Evolutionary conservation across 2,113 vertebrate species (phyloP).

Genomic region (Scatophagus argus): DNA sequence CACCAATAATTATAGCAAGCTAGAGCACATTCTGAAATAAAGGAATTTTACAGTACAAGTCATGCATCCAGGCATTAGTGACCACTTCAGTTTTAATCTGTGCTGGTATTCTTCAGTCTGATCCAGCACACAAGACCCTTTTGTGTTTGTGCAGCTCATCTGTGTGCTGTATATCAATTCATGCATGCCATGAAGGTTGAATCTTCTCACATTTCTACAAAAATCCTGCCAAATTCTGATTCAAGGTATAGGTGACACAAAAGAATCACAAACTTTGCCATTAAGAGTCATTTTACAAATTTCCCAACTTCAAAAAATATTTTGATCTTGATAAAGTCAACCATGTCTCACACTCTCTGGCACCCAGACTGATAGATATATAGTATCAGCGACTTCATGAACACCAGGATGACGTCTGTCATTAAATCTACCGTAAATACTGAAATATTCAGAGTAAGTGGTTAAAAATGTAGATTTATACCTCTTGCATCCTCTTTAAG

Average conservation of each 20-base stretch:
- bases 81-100: conserved; percentile 44
- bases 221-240: neutral
- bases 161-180: neutral
- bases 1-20: conserved; percentile 19
- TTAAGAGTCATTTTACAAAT: neutral
- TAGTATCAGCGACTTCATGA: neutral
- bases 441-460: neutral
- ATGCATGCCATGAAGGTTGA: neutral
- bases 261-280: neutral
- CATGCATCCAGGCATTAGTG: conserved; percentile 26
- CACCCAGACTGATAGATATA: neutral
- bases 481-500: too few species aligned
- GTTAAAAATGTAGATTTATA: neutral
- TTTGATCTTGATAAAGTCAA: neutral
- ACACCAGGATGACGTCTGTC: neutral
- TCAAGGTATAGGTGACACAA: neutral
- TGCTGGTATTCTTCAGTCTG: conserved; percentile 14
- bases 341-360: neutral
- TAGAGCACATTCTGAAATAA: conserved; percentile 3
- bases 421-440: conserved; percentile 1
- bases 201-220: neutral
- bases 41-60: conserved; percentile 20
- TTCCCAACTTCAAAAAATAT: neutral
- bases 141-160: conserved; percentile 19
- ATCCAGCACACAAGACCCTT: conserved; percentile 20